Evolutionary conservation across 2,888 invertebrate species (phyloP).

Genomic region (Melinaea marsaeus): DNA sequence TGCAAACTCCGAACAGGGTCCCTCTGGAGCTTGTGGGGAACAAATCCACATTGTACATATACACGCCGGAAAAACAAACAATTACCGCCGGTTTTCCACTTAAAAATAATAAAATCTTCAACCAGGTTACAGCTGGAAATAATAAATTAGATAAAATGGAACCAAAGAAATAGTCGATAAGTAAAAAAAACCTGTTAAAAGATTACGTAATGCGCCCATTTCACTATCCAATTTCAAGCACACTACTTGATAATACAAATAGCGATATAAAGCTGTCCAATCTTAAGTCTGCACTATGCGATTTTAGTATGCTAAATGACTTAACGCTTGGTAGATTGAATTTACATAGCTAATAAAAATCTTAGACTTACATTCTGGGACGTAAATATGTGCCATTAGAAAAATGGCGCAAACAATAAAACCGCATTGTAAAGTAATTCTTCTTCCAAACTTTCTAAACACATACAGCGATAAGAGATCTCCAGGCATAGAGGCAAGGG

Average conservation of each 20-base stretch:
- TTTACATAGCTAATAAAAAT: not conserved
- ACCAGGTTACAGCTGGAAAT: slow-evolving; percentile 54
- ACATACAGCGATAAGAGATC: slow-evolving; percentile 54
- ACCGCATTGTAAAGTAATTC: slow-evolving; percentile 52
- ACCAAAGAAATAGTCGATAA: not conserved
- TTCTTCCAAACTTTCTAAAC: slow-evolving; percentile 56
- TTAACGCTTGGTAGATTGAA: too few species aligned
- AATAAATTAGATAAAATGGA: slow-evolving; percentile 5
- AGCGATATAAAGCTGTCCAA: too few species aligned
- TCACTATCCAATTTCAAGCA: too few species aligned
- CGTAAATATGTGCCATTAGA: slow-evolving; percentile 51
- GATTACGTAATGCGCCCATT: not conserved
- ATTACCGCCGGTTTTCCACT: slow-evolving; percentile 57
- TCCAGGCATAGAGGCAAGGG: slow-evolving; percentile 59
- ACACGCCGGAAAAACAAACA: slow-evolving; percentile 60
- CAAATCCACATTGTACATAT: slow-evolving; percentile 60
- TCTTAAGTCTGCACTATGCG: too few species aligned
- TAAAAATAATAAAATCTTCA: slow-evolving; percentile 55
- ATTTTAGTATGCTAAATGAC: too few species aligned
- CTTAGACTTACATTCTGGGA: slow-evolving; percentile 53
- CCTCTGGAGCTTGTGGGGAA: slow-evolving; percentile 65
- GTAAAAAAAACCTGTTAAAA: not conserved
- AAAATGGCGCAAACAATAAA: slow-evolving; percentile 51
- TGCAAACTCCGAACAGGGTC: slow-evolving; percentile 56
- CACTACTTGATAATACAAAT: too few species aligned